Conservation (phyloP, 2,113 vertebrate genomes). For the Probosciger aterrimus region DNA sequence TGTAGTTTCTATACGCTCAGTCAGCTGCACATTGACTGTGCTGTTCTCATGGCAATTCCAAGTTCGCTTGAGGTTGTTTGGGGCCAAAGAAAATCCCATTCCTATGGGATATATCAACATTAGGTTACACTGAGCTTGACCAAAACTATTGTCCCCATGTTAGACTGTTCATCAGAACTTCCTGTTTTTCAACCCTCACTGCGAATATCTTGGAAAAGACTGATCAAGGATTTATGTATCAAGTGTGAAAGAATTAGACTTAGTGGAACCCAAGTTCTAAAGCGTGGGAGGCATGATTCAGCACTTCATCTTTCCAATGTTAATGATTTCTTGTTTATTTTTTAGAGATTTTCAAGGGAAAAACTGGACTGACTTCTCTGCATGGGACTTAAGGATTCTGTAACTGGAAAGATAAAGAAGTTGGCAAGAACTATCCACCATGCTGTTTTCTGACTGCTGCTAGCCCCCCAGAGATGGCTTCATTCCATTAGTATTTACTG, state of each 20-base stretch:
- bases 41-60: not conserved
- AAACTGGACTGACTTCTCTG: not conserved
- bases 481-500: not conserved
- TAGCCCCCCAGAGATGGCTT: not conserved
- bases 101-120: not conserved
- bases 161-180: not conserved
- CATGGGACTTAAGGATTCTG: not conserved
- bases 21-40: not conserved
- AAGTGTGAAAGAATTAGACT: constrained; percentile 23
- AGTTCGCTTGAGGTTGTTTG: not conserved
- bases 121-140: not conserved
- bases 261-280: constrained; percentile 9
- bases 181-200: not conserved
- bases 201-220: not conserved
- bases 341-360: not conserved
- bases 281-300: constrained; percentile 29
- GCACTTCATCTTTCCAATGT: not conserved
- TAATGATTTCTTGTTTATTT: not conserved
- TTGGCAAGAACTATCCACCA: constrained; percentile 7
- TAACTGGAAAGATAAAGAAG: constrained; percentile 3
- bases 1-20: not conserved
- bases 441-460: constrained; percentile 18
- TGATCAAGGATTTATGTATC: not conserved
- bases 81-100: not conserved
- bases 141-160: not conserved